A percentile compares a stretch with the other conserved stretches of the same genome.
Conservation (phyloP, 1,140 invertebrate species). For the Copidosoma floridanum region DNA sequence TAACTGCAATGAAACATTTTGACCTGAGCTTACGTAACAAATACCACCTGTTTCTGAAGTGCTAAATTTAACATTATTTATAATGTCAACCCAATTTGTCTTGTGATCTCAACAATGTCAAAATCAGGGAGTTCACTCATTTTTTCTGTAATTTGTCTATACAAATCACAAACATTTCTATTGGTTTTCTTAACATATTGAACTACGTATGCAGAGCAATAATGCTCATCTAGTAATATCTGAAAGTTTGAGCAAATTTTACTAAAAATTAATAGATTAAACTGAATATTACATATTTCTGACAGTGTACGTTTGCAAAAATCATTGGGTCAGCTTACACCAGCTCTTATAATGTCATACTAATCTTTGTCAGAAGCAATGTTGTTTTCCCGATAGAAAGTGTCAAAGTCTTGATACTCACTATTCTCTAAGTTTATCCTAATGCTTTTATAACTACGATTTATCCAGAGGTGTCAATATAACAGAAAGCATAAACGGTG, state of each 20-base stretch:
- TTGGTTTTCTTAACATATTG: slow-evolving; percentile 50
- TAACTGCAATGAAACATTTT: slow-evolving; percentile 24
- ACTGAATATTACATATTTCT: slow-evolving; percentile 40
- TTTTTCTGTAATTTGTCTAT: slow-evolving; percentile 38
- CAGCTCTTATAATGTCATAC: slow-evolving; percentile 31
- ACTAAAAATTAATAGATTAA: slow-evolving; percentile 40
- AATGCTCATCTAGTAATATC: slow-evolving; percentile 47
- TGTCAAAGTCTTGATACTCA: slow-evolving; percentile 28
- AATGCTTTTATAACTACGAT: slow-evolving; percentile 23
- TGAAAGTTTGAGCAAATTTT: slow-evolving; percentile 44
- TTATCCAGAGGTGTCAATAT: slow-evolving; percentile 32
- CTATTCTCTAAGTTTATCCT: slow-evolving; percentile 30
- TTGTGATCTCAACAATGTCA: slow-evolving; percentile 42
- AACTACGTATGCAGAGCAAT: slow-evolving; percentile 38
- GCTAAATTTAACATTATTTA: slow-evolving; percentile 48
- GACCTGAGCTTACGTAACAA: slow-evolving; percentile 35
- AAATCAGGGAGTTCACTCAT: slow-evolving; percentile 46
- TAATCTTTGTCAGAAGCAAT: slow-evolving; percentile 36
- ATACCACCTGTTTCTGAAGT: slow-evolving; percentile 52
- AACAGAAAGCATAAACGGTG: slow-evolving; percentile 38
- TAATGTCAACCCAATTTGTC: slow-evolving; percentile 42
- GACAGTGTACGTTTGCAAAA: slow-evolving; percentile 29
- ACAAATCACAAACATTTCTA: slow-evolving; percentile 45
- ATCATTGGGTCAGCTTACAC: slow-evolving; percentile 32
- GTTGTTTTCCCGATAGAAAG: slow-evolving; percentile 29